phyloP scores from a whole-genome alignment of 2,797 vertebrate species.

The Enteromius paludinosus region DNA sequence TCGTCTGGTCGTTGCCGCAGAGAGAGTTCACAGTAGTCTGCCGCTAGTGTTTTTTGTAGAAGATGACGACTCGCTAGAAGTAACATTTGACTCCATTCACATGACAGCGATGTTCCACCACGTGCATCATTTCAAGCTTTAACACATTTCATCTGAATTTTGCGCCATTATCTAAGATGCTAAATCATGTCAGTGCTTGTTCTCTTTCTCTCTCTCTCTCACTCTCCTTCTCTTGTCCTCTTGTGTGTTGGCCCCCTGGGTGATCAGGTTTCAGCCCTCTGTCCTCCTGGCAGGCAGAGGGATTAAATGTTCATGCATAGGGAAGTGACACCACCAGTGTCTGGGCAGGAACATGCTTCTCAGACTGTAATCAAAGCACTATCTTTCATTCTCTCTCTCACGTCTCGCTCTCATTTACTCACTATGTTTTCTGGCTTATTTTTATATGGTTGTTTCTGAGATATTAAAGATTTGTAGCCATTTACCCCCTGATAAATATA shows the following conservation, averaged over 20 bases:
- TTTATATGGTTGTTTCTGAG: neutral
- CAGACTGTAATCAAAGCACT: constrained; percentile 66
- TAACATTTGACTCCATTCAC: neutral
- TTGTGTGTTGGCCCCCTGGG: constrained; percentile 62
- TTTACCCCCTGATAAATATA: neutral
- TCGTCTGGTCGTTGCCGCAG: neutral
- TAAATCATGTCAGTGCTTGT: constrained; percentile 61
- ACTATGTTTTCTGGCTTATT: constrained; percentile 21
- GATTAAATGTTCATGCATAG: constrained; percentile 66
- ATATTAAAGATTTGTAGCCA: neutral
- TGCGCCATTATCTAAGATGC: constrained; percentile 53
- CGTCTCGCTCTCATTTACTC: constrained; percentile 18
- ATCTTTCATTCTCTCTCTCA: constrained; percentile 59
- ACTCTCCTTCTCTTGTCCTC: constrained; percentile 63
- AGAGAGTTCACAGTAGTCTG: constrained; percentile 1
- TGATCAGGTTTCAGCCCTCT: constrained; percentile 61
- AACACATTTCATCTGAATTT: constrained; percentile 33
- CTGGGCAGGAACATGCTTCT: constrained; percentile 65
- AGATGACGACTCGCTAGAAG: neutral
- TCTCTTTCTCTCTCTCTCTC: constrained; percentile 49
- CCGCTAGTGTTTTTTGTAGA: neutral
- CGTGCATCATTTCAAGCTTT: constrained; percentile 33
- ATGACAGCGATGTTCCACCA: neutral
- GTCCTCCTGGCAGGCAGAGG: constrained; percentile 64
- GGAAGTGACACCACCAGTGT: constrained; percentile 65